Conservation (phyloP, 35 echinoderm and acorn worm genomes). For the Lytechinus variegatus region DNA sequence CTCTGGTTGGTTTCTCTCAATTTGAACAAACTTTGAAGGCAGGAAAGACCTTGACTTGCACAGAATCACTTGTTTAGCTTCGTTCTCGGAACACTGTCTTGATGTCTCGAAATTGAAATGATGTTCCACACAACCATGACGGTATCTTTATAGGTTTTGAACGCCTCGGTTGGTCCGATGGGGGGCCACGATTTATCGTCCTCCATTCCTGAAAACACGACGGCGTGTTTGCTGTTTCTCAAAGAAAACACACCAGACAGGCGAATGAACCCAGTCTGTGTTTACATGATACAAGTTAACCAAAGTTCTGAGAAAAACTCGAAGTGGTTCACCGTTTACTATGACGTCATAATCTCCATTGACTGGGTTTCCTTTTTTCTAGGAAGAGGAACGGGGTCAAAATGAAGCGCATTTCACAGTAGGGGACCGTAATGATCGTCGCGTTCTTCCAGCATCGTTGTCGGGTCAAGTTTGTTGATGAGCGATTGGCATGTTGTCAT, state of each 20-base stretch:
- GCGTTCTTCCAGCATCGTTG: not conserved
- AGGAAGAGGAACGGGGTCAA: not conserved
- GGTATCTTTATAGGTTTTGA: not conserved
- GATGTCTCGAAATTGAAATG: not conserved
- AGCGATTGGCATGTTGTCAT: not conserved
- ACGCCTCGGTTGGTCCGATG: not conserved
- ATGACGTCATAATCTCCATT: not conserved
- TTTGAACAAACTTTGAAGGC: not conserved
- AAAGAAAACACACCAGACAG: not conserved
- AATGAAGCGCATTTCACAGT: not conserved
- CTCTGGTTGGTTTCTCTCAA: not conserved
- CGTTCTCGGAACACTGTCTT: not conserved
- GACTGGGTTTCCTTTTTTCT: not conserved
- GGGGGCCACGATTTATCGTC: not conserved
- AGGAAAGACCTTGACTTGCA: not conserved
- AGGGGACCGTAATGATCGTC: not conserved
- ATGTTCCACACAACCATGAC: not conserved
- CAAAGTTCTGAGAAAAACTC: conserved; percentile 9
- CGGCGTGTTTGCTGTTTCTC: not conserved
- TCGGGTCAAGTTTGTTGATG: not conserved
- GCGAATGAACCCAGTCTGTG: not conserved
- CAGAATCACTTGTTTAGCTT: not conserved
- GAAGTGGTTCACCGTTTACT: not conserved
- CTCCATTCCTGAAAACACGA: not conserved
- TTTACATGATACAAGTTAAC: not conserved